These are phyloP conservation scores for Pocillopora verrucosa DNA, from an alignment of 64 coral and sea anemone genomes.

Conservation along the genomic window DNA sequence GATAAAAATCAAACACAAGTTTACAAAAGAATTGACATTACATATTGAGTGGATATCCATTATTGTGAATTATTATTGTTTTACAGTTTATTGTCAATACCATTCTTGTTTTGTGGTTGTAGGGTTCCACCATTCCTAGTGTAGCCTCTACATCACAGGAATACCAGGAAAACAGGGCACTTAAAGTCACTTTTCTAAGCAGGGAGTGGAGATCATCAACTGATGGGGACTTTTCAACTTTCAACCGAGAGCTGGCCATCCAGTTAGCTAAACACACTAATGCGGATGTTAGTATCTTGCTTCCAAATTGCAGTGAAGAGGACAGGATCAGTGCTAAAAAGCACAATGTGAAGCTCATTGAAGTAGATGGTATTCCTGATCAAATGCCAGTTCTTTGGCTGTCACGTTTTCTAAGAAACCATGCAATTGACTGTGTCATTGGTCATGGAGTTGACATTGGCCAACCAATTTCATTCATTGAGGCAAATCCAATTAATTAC, in stretches of 20 bases:
- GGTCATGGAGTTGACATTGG: background rate
- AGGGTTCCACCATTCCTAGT: background rate
- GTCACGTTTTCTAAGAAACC: too few relatives aligned
- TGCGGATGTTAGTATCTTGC: too few relatives aligned
- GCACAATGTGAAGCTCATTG: background rate
- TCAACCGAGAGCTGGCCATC: conserved; percentile 6
- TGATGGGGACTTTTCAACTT: background rate
- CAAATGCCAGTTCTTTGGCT: too few relatives aligned
- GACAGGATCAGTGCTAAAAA: too few relatives aligned
- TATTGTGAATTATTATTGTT: background rate
- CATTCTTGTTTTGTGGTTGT: background rate
- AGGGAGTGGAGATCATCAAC: conserved; percentile 17
- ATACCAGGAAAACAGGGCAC: background rate
- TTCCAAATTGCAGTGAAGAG: too few relatives aligned
- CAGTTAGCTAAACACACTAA: too few relatives aligned
- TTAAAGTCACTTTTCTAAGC: background rate
- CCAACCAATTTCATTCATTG: background rate
- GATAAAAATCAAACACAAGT: too few relatives aligned
- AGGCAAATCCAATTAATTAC: background rate
- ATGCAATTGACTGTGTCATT: background rate
- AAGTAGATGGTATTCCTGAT: background rate
- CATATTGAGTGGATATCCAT: too few relatives aligned
- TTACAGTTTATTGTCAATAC: background rate
- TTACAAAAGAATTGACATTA: too few relatives aligned
- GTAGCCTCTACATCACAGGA: background rate